phyloP scores from a whole-genome alignment of 2,113 vertebrate species.

The Megaceryle maxima region DNA sequence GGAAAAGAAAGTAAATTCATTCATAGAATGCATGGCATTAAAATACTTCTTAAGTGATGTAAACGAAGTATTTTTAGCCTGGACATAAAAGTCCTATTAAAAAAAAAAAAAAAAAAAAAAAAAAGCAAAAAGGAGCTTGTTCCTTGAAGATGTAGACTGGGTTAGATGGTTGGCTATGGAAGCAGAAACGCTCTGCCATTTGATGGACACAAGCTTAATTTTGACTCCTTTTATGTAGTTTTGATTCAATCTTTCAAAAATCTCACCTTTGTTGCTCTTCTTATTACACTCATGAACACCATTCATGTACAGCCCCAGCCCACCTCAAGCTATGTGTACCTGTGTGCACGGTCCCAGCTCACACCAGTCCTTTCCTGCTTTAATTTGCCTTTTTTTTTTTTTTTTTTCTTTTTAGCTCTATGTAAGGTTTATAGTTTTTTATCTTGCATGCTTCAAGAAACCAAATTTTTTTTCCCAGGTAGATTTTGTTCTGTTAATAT shows the following conservation, averaged over 20 bases:
- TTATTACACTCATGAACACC: not conserved
- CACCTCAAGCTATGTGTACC: not conserved
- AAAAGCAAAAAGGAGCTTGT: not conserved
- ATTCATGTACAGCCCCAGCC: not conserved
- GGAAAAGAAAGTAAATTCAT: not conserved
- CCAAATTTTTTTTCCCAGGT: not conserved
- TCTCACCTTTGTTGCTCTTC: not conserved
- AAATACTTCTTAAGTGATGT: not conserved
- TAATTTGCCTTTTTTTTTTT: not conserved
- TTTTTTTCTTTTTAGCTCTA: not conserved
- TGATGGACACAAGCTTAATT: not conserved
- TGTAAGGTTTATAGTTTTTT: not conserved
- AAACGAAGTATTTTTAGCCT: not conserved
- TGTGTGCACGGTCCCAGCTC: accelerated
- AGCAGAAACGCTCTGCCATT: not conserved
- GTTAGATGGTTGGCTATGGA: not conserved
- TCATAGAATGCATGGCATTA: not conserved
- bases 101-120: not conserved
- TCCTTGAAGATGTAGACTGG: not conserved
- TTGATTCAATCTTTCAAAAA: not conserved
- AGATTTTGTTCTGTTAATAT: not conserved
- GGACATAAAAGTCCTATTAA: not conserved
- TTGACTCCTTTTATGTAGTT: not conserved
- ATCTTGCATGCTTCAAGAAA: not conserved
- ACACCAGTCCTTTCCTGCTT: not conserved